Conservation (phyloP, 2,797 vertebrate genomes). For the Crocidura indochinensis region DNA sequence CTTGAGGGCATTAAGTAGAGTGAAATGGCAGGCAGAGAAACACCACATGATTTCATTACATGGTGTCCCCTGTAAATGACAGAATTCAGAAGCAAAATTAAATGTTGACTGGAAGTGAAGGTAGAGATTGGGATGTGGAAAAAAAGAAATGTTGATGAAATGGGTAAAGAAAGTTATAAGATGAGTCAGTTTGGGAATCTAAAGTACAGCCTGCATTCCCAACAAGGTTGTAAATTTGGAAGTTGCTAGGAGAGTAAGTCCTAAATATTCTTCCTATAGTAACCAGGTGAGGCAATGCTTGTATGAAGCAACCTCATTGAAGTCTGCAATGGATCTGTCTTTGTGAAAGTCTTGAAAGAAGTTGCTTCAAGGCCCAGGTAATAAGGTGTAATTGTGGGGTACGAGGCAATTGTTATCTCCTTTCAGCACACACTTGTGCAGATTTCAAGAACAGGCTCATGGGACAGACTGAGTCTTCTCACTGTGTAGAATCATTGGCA, state of each 20-base stretch:
- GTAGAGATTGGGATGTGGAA: neutral
- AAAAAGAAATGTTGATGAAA: neutral
- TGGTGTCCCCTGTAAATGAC: neutral
- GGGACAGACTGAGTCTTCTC: neutral
- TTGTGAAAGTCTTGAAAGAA: neutral
- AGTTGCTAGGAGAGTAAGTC: neutral
- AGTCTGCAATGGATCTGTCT: neutral
- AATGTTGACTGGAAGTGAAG: neutral
- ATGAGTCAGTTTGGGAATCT: neutral
- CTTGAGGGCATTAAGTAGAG: conserved; percentile 10
- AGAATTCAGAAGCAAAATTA: neutral
- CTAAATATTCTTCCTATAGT: neutral
- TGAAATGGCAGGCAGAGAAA: conserved; percentile 13
- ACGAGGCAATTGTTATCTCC: neutral
- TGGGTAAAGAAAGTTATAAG: neutral
- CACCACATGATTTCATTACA: neutral
- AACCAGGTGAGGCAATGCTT: too few relatives aligned
- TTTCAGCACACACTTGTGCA: neutral
- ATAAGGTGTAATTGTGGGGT: neutral
- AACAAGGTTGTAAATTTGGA: neutral
- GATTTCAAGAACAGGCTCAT: neutral
- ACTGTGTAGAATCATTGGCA: too few relatives aligned
- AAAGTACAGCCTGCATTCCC: neutral
- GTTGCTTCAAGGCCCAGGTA: neutral
- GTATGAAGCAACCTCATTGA: neutral